Evolutionary conservation across 2,888 invertebrate species (phyloP).

Genomic region (Eristalis intricaria): DNA sequence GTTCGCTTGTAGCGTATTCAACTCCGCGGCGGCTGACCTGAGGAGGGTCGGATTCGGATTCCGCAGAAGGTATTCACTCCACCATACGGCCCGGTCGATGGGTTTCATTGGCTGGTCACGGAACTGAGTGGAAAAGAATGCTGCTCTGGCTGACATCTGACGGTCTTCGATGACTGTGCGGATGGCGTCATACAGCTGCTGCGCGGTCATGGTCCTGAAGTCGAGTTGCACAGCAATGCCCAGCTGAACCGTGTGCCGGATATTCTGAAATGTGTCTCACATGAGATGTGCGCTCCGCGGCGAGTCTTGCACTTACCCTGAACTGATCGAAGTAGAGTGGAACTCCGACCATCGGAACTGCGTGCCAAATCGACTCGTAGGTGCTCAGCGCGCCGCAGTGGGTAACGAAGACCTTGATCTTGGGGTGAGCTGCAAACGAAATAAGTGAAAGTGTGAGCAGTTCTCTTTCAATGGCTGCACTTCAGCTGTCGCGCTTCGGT

Average conservation of each 20-base stretch:
- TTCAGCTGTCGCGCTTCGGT: not conserved
- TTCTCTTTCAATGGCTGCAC: not conserved
- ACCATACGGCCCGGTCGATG: not conserved
- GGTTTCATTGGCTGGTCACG: not conserved
- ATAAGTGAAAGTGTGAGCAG: not conserved
- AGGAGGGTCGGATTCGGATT: not conserved
- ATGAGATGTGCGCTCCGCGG: not conserved
- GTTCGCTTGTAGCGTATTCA: not conserved
- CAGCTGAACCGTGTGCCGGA: conserved; percentile 1
- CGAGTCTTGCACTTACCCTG: conserved; percentile 35
- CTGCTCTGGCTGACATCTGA: not conserved
- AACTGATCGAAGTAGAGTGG: conserved; percentile 76
- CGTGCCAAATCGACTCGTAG: conserved; percentile 76
- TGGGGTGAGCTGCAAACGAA: conserved; percentile 73
- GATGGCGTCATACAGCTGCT: not conserved
- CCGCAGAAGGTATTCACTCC: not conserved
- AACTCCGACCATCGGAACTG: conserved; percentile 76
- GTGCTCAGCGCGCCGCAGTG: conserved; percentile 77
- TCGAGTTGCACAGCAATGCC: conserved; percentile 71
- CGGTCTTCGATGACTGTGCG: not conserved
- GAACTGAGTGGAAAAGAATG: not conserved
- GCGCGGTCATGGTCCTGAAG: conserved; percentile 58
- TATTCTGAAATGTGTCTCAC: conserved; percentile 28
- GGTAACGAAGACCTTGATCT: conserved; percentile 75
- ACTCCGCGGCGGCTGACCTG: not conserved